Evolutionary conservation across 2,113 vertebrate genomes (phyloP).

Genomic region (Trichomycterus rosablanca): DNA sequence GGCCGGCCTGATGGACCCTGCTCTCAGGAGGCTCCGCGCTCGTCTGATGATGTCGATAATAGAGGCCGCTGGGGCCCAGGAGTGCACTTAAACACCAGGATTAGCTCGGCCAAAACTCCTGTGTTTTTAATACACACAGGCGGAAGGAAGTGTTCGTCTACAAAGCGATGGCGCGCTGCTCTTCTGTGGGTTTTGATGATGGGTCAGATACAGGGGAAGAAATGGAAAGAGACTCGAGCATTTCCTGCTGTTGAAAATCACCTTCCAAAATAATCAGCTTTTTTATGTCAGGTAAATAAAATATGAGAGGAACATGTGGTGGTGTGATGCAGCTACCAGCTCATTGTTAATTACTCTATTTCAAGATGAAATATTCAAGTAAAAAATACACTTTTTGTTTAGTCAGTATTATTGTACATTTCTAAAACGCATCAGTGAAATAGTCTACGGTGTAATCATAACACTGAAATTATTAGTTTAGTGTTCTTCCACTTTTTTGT

Average conservation of each 20-base stretch:
- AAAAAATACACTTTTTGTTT: no score
- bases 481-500: no score
- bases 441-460: no score
- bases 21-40: constrained; percentile 56
- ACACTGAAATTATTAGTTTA: no score
- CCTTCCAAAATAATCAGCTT: constrained; percentile 2
- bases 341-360: no score
- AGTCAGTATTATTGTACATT: no score
- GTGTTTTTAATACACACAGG: constrained; percentile 48
- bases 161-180: constrained; percentile 46
- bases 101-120: constrained; percentile 52
- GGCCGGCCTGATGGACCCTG: constrained; percentile 52
- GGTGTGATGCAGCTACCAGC: no score
- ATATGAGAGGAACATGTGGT: no score
- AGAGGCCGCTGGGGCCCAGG: constrained; percentile 42
- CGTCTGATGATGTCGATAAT: constrained; percentile 61
- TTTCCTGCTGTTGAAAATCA: constrained; percentile 40
- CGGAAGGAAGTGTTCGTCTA: constrained; percentile 50
- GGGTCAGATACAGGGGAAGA: constrained; percentile 12
- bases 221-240: constrained; percentile 3
- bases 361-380: no score
- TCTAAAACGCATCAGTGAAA: no score
- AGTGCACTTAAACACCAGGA: constrained; percentile 48
- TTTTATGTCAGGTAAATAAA: constrained; percentile 3
- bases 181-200: constrained; percentile 44